Base-by-base conservation (phyloP, 2,113 vertebrate species). In the Lophochroa leadbeateri region DNA sequence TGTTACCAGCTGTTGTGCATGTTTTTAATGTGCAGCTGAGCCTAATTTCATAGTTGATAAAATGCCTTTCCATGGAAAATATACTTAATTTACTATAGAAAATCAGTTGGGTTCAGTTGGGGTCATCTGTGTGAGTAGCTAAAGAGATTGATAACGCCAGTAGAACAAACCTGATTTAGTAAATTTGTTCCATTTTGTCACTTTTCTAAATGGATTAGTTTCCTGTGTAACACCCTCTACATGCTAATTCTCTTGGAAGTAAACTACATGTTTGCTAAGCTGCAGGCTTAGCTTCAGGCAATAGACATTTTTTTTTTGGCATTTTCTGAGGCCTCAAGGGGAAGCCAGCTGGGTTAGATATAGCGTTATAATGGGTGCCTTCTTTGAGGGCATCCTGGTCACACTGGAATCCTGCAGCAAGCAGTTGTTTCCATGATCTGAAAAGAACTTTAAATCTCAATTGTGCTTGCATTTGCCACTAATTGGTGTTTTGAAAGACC, bases 1-100 rank as follows among this genome's bases (percentile, higher is more conserved):
- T 97, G 93, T 94, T 94, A 82, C 86, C 97, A 97, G 96, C 96
- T 97, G 92, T 75, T 95, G 88, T 80, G 80, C 70, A 39, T 70
- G n/a, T 72, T 97, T 76, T 82, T 83, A 37, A 23, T 82, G 80
- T 86, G 85, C 70, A 95, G 81, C 44, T 5, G 24, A 72, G 67
- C 78, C 76, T 78, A 43, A 82, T 91, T 83, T 96, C 75, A 74
- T 93, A 81, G 95, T 43, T 84, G 52, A 69, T 57, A 87, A 81
- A 93, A 92, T 81, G 60, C 29, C 13, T 76, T 92, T 50, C 29
- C 57, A 49, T 46, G 82, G 49, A 53, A n/a, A 92, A 76, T 55
- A 67, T 29, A 94, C 80, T 47, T 44, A 60, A 94, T 86, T 94
- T 94, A 43, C 88, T 85, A 9, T 29, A 85, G 76, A 71, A 71